Evolutionary conservation across 2,113 vertebrate genomes (phyloP), one percentile per base, ranked within the genome.

Genomic region (Tragelaphus scriptus): DNA sequence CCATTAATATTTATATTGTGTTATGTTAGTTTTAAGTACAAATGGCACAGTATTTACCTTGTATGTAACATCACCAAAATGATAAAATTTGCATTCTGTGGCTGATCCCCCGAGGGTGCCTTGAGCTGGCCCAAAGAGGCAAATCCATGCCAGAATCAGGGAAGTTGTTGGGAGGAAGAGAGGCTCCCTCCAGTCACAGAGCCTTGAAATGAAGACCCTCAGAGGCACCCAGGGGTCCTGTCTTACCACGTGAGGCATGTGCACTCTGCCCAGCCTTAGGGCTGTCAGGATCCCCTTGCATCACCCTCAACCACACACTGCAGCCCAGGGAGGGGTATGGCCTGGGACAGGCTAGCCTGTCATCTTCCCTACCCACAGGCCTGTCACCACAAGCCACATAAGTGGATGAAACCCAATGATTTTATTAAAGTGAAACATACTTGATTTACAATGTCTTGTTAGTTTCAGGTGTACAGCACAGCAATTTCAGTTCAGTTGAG

Each of bases 231-330:
- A 0, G 94, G 25, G 47, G 23, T 4, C 7, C 36, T 3, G 2
- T 4, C 7, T 8, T 23, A 51, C 8, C 44, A 25, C 0, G 0
- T 5, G n/a, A 26, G 44, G 10, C 44, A 47, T 16, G 12, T 51
- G 26, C 0, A 1, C 9, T 53, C 51, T 40, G 3, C 90, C 36
- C 7, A 56, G 65, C 49, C 28, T 65, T 7, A 26, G 13, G 93
- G 58, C 25, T 44, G 44, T 19, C 71, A 32, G 10, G 21, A 80
- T 53, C 28, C 30, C 30, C n/a, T 51, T 25, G 23, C 9, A 85
- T 15, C 10, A 82, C 3, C 9, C 15, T 3, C 1, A 17, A 12
- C 65, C 32, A 63, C 28, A 26, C 5, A 6, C 75, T 79, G 26
- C 16, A 51, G 8, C 51, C 21, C 51, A 59, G 21, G 6, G 32